Base-by-base conservation (phyloP, 2,888 invertebrate species). In the Cremastinae sp. region DNA sequence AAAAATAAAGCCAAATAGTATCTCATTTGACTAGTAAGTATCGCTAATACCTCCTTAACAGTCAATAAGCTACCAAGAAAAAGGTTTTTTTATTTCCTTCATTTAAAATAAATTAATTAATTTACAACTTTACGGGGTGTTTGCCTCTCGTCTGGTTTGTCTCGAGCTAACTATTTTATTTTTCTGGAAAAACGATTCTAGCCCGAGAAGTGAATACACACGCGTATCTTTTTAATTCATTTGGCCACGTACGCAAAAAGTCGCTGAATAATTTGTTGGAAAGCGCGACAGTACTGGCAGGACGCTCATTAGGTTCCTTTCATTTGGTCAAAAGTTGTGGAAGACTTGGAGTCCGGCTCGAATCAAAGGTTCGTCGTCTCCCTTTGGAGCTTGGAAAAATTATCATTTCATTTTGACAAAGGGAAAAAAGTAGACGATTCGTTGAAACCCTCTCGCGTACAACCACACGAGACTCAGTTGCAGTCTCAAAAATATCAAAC, bases 271-370 rank as follows among this genome's bases (percentile, higher is more conserved):
- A 75, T 75, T 71, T 18, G 41, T 62, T 49, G 43, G 14, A 62
- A 51, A 54, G 45, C 36, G 47, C 34, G 56, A 49, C 56, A 66
- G 56, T 28, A 38, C 22, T 14, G 43, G 43, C 43, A 59, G 43
- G 45, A 56, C 36, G 16, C 53, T 72, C 68, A 76, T 72, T 76
- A 76, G 38, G 14, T 68, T 43, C 61, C 47, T 64, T 76, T 76
- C 62, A 69, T 69, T 49, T 41, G 45, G 43, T 62, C 43, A 75
- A 71, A 75, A 71, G 66, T 71, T 74, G 16, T 56, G 56, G 56
- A 58, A 71, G n/a, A 34, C 49, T 10, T 36, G 22, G 20, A 14
- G 20, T n/a, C n/a, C n/a, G n/a, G 36, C 12, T 8, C 41, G 16
- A 22, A 18, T 12, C 10, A 12, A 47, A 62, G 64, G 51, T 72